phyloP scores from a whole-genome alignment of 2,888 invertebrate species.

The Oscheius onirici region DNA sequence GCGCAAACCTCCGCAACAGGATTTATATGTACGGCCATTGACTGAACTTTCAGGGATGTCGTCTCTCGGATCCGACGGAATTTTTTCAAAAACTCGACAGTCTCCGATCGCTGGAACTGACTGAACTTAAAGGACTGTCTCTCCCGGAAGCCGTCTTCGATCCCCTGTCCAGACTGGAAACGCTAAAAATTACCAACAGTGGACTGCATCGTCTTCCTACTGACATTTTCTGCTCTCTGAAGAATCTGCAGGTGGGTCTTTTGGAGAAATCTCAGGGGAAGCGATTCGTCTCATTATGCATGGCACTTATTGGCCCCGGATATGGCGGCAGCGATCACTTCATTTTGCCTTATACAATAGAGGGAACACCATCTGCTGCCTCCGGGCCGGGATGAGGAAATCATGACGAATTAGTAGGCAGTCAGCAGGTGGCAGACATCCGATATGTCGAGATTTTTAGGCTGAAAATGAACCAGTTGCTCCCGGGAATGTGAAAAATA shows the following conservation, averaged over 20 bases:
- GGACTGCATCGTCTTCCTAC: constrained; percentile 21
- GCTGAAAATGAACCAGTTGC: too few relatives aligned
- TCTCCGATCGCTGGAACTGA: constrained; percentile 39
- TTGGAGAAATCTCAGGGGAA: constrained; percentile 10
- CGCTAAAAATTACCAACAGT: constrained; percentile 17
- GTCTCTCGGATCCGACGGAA: constrained; percentile 35
- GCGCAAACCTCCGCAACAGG: constrained; percentile 5
- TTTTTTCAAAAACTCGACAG: constrained; percentile 39
- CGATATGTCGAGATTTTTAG: too few relatives aligned
- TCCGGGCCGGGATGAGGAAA: background rate
- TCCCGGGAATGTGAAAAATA: too few relatives aligned
- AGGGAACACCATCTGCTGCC: constrained; percentile 22
- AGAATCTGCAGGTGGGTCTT: constrained; percentile 33
- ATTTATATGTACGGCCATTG: background rate
- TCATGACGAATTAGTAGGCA: constrained; percentile 25
- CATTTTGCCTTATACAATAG: constrained; percentile 31
- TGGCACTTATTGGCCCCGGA: constrained; percentile 25
- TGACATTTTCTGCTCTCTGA: constrained; percentile 32
- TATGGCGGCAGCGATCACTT: constrained; percentile 18
- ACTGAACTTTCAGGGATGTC: constrained; percentile 50
- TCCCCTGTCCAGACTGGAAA: constrained; percentile 24
- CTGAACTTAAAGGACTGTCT: constrained; percentile 22
- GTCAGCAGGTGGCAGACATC: background rate
- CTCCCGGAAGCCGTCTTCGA: constrained; percentile 23
- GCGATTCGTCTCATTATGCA: constrained; percentile 13